A percentile compares a stretch with the other conserved stretches of the same genome.
Evolutionary conservation across 92 coral and sea anemone species (phyloP).

Genomic region (Porites rus): DNA sequence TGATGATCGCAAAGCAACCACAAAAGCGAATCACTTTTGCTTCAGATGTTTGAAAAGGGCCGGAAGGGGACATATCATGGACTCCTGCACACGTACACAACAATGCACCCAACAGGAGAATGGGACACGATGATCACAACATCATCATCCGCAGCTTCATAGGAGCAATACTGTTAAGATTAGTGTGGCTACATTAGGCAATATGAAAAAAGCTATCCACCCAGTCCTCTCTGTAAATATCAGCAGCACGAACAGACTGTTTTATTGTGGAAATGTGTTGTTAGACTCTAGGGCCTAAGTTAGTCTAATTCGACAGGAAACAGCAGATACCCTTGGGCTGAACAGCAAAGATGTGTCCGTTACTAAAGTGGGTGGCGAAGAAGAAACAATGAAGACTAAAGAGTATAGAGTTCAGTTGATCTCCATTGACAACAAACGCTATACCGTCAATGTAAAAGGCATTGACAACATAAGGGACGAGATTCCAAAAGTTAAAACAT

Average conservation of each 20-base stretch:
- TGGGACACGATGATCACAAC: conserved; percentile 50
- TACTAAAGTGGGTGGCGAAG: conserved; percentile 31
- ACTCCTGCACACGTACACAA: conserved; percentile 43
- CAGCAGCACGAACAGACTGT: conserved; percentile 42
- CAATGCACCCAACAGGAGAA: conserved; percentile 55
- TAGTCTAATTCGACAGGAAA: too few species aligned
- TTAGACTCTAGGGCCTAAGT: too few species aligned
- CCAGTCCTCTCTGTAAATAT: conserved; percentile 58
- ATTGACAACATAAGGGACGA: too few species aligned
- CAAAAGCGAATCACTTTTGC: too few species aligned
- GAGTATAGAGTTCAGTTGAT: conserved; percentile 1
- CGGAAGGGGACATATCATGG: conserved; percentile 30
- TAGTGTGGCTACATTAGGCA: too few species aligned
- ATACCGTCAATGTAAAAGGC: too few species aligned
- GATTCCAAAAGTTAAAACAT: too few species aligned
- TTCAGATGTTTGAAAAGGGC: conserved; percentile 35
- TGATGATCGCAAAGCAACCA: too few species aligned
- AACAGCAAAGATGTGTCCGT: too few species aligned
- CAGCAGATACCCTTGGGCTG: too few species aligned
- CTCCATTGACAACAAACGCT: too few species aligned
- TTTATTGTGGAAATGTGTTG: conserved; percentile 14
- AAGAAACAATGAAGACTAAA: conserved; percentile 10
- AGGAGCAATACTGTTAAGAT: conserved; percentile 23
- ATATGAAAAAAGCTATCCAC: conserved; percentile 30
- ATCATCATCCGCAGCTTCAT: conserved; percentile 58